Evolutionary conservation across 1,140 invertebrate genomes (phyloP).

Genomic region (Hycleus cichorii): DNA sequence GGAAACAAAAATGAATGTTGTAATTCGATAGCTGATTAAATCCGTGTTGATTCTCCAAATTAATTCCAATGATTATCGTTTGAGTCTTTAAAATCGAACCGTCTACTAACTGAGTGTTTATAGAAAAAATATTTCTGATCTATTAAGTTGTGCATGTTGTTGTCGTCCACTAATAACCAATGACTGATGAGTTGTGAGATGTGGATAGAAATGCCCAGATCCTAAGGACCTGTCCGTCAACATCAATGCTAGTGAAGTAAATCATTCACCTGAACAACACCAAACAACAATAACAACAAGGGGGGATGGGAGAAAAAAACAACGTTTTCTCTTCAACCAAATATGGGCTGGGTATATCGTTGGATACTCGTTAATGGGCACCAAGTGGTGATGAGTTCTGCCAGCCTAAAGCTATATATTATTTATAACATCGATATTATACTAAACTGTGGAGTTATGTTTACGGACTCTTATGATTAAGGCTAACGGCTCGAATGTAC

Average conservation of each 20-base stretch:
- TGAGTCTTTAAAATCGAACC: too few species aligned
- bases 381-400: constrained; percentile 33
- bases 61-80: too few species aligned
- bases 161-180: constrained; percentile 22
- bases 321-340: constrained; percentile 20
- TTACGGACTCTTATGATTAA: constrained; percentile 11
- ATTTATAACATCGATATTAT: constrained; percentile 29
- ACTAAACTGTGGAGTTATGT: constrained; percentile 14
- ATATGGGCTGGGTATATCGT: constrained; percentile 22
- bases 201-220: not conserved
- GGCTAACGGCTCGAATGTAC: not conserved
- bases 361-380: constrained; percentile 24
- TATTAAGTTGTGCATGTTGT: constrained; percentile 11
- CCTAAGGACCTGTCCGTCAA: constrained; percentile 22
- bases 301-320: not conserved
- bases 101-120: not conserved
- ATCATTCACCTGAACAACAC: constrained; percentile 15
- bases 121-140: not conserved
- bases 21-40: too few species aligned
- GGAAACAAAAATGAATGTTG: too few species aligned
- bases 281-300: not conserved
- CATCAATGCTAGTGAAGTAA: constrained; percentile 16
- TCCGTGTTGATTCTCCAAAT: too few species aligned
- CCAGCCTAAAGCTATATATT: constrained; percentile 23
- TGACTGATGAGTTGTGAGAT: constrained; percentile 23